phyloP scores from a whole-genome alignment of 2,797 vertebrate genomes.

The Choloepus didactylus region DNA sequence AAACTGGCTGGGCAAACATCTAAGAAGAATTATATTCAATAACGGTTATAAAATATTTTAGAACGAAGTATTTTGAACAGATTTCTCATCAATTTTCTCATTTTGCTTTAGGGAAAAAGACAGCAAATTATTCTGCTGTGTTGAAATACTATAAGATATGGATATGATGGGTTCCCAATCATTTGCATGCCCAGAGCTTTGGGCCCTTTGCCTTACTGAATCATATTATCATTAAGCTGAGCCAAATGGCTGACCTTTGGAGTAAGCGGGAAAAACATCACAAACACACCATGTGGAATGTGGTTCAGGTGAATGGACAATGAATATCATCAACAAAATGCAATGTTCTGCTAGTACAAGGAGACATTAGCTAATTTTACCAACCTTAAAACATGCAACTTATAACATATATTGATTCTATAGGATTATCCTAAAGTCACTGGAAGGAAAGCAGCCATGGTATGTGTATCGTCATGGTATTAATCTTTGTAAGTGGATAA shows the following conservation, averaged over 20 bases:
- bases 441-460: conserved; percentile 36
- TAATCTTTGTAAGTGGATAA: conserved; percentile 13
- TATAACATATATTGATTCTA: neutral
- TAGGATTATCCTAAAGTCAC: neutral
- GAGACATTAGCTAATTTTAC: conserved; percentile 27
- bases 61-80: conserved; percentile 50
- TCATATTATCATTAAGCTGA: neutral
- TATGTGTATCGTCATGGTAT: neutral
- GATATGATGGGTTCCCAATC: neutral
- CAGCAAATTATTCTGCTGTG: neutral
- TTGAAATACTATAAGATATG: neutral
- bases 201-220: conserved; percentile 16
- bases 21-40: conserved; percentile 32
- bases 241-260: neutral
- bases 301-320: conserved; percentile 21
- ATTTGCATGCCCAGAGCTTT: neutral
- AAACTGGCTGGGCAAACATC: conserved; percentile 27
- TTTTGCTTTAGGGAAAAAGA: conserved; percentile 46
- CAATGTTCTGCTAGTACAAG: conserved; percentile 43
- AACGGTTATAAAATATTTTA: conserved; percentile 30
- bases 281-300: neutral
- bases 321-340: conserved; percentile 25
- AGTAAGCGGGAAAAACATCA: neutral
- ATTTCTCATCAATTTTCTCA: conserved; percentile 46
- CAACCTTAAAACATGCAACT: neutral